Percentiles rank a stretch among this genome's conserved stretches.
phyloP scores from a whole-genome alignment of 2,888 invertebrate species.

The Aphrophora alni region DNA sequence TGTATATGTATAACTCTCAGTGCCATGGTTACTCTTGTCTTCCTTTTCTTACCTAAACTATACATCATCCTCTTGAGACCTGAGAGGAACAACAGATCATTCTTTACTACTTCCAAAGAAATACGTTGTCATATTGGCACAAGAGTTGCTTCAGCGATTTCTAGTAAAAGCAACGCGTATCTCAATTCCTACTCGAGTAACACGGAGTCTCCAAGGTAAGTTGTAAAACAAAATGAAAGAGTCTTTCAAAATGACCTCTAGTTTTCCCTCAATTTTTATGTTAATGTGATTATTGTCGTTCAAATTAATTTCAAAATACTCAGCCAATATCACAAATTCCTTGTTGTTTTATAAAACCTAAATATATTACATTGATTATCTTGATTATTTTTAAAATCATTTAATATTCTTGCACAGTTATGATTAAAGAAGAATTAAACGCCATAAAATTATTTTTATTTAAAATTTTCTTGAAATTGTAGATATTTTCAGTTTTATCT shows the following conservation, averaged over 20 bases:
- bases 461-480: no score
- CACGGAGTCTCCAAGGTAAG: slow-evolving; percentile 28
- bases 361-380: no score
- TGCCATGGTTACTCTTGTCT: slow-evolving; percentile 73
- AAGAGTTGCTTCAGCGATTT: slow-evolving; percentile 58
- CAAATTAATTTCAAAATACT: background rate
- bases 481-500: no score
- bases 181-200: slow-evolving; percentile 1
- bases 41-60: slow-evolving; percentile 77
- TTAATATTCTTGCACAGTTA: no score
- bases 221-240: no score
- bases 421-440: no score
- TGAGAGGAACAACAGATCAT: slow-evolving; percentile 76
- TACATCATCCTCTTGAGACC: slow-evolving; percentile 78
- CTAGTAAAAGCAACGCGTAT: background rate
- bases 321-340: no score
- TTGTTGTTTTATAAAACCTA: no score
- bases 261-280: background rate
- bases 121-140: slow-evolving; percentile 73
- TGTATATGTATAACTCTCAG: slow-evolving; percentile 77
- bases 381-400: no score
- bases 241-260: background rate
- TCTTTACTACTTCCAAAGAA: slow-evolving; percentile 75
- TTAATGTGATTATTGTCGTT: no score
- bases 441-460: no score